phyloP scores from a whole-genome alignment of 1,140 invertebrate genomes.

The Elymnias hypermnestra region DNA sequence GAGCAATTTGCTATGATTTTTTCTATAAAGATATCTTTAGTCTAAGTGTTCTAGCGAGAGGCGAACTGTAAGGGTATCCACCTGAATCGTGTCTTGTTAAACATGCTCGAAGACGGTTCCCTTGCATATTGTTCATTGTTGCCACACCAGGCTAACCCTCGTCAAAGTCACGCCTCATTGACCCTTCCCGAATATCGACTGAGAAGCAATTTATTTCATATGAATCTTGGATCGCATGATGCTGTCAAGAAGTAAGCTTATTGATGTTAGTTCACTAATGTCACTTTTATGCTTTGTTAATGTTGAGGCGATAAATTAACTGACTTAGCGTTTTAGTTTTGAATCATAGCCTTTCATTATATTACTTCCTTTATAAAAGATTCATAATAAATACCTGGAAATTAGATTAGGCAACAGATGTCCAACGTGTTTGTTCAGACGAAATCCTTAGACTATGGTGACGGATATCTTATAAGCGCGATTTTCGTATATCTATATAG shows the following conservation, averaged over 20 bases:
- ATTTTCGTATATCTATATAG: too few relatives aligned
- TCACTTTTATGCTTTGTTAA: constrained; percentile 6
- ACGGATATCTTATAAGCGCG: too few relatives aligned
- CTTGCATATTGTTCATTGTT: constrained; percentile 64
- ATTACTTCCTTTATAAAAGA: too few relatives aligned
- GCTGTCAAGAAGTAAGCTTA: constrained; percentile 55
- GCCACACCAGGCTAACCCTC: constrained; percentile 43
- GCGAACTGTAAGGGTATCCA: constrained; percentile 27
- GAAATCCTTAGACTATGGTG: too few relatives aligned
- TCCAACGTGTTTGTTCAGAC: too few relatives aligned
- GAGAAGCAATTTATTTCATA: constrained; percentile 71
- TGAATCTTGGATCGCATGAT: constrained; percentile 59
- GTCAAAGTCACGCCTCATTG: constrained; percentile 72
- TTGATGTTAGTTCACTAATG: constrained; percentile 34
- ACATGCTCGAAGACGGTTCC: constrained; percentile 51
- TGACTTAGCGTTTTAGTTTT: too few relatives aligned
- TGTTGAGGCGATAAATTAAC: too few relatives aligned
- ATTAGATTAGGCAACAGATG: too few relatives aligned
- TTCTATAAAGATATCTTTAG: constrained; percentile 10
- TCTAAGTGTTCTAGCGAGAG: constrained; percentile 11
- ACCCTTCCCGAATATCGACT: constrained; percentile 63
- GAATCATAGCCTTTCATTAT: too few relatives aligned
- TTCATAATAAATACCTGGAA: too few relatives aligned
- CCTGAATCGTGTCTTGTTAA: constrained; percentile 62
- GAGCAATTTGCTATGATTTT: too few relatives aligned